Base-by-base conservation (phyloP, 2,797 vertebrate species). In the Caiman crocodilus region DNA sequence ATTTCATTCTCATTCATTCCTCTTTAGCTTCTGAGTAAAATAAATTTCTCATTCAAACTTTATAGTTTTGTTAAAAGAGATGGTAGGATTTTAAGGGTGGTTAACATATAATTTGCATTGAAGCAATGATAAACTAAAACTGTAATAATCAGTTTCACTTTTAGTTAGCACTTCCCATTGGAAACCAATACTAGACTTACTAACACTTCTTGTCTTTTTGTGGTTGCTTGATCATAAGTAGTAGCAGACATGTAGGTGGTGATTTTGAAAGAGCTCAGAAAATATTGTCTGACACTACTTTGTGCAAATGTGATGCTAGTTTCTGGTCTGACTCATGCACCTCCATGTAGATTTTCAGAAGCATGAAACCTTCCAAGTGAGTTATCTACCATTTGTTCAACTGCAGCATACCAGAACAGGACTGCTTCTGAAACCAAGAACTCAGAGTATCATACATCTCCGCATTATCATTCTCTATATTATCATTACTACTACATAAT, bases 1-100 rank as follows among this genome's bases (percentile, higher is more conserved):
- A 2, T 0, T 3, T 32, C 35, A 63, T n/a, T 23, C 20, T 1
- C 1, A 4, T 10, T 2, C 1, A 10, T n/a, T 56, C 60, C 18
- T 50, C 3, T 0, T 20, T 2, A 17, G 30, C 4, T 2, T 67
- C 82, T 23, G 21, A 55, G 74, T 21, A 59, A 63, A n/a, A 12
- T 25, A 4, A 2, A 0, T 61, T 71, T 85, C 42, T 25, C 56
- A 0, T 1, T 4, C 20, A 20, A 2, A 28, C 7, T 65, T 42
- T 14, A 0, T 2, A 21, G 15, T 6, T 21, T 71, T 58, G 59
- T 25, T 25, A 18, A n/a, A 67, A 89, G 55, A 61, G 0, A 1
- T 2, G 56, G 55, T 8, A 55, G 64, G 60, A 42, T 59, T 30
- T 57, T 50, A 58, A 18, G 42, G 10, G 8, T 71, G 69, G 20